Conservation (phyloP, 53 echinoderm and acorn worm species). For the Patiria pectinifera region DNA sequence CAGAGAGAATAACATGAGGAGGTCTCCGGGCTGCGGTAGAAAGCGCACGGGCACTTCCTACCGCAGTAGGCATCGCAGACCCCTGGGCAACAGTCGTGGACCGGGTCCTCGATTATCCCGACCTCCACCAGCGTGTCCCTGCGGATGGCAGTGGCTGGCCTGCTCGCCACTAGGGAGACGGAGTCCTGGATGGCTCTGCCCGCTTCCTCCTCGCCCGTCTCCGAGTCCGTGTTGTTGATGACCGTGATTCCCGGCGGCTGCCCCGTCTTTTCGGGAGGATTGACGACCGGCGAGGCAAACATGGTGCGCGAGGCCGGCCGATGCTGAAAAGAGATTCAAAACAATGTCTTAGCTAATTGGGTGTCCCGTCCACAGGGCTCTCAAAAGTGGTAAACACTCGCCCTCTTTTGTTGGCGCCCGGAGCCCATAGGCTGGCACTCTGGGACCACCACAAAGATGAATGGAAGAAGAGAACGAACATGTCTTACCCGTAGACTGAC, state of each 20-base stretch:
- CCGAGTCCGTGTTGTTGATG: conserved; percentile 61
- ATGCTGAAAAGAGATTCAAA: background rate
- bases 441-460: too few species aligned
- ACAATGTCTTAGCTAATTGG: background rate
- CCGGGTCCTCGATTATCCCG: conserved; percentile 72
- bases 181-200: background rate
- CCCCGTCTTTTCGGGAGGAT: conserved; percentile 43
- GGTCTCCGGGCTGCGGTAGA: conserved; percentile 66
- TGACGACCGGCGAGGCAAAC: conserved; percentile 13
- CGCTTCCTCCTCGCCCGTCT: conserved; percentile 58
- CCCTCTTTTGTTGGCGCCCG: too few species aligned
- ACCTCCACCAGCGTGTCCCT: conserved; percentile 29
- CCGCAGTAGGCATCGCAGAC: conserved; percentile 44
- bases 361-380: too few species aligned
- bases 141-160: background rate
- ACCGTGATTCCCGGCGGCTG: conserved; percentile 11
- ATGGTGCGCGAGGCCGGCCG: conserved; percentile 1
- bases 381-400: too few species aligned
- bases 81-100: conserved; percentile 81
- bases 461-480: background rate
- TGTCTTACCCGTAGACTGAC: conserved; percentile 72
- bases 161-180: background rate
- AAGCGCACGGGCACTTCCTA: conserved; percentile 63
- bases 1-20: conserved; percentile 57
- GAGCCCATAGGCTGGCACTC: too few species aligned